phyloP scores from a whole-genome alignment of 2,113 vertebrate species.

The Grantiella picta region DNA sequence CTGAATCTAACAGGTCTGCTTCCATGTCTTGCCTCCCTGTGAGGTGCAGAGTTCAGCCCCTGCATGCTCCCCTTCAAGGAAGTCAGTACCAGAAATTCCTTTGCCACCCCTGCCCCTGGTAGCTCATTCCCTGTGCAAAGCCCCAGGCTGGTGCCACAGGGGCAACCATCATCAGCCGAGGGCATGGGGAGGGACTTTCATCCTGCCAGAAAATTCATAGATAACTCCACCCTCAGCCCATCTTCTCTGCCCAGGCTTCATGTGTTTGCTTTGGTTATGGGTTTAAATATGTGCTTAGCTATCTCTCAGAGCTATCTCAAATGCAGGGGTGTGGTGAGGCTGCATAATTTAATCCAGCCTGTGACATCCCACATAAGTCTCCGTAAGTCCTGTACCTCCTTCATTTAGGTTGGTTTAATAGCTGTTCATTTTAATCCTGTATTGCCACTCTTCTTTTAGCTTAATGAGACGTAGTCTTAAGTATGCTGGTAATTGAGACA shows the following conservation, averaged over 20 bases:
- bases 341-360: not conserved
- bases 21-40: not conserved
- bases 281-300: not conserved
- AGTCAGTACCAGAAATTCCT: not conserved
- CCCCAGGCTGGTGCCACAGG: not conserved
- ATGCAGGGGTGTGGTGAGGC: not conserved
- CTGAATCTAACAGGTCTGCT: not conserved
- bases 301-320: slow-evolving; percentile 22
- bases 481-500: not conserved
- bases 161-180: not conserved
- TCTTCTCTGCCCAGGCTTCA: not conserved
- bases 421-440: not conserved
- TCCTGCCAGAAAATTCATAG: not conserved
- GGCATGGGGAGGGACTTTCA: not conserved
- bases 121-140: rapidly evolving
- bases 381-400: not conserved
- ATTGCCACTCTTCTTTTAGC: not conserved
- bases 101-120: not conserved
- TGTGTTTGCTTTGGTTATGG: slow-evolving; percentile 19
- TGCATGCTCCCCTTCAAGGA: not conserved
- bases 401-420: not conserved
- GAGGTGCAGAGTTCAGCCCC: rapidly evolving
- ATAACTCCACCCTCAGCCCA: not conserved
- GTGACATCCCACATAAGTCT: not conserved
- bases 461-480: not conserved